A percentile compares a stretch with the other conserved stretches of the same genome.
phyloP scores from a whole-genome alignment of 2,888 invertebrate species.

The Amiota communis region DNA sequence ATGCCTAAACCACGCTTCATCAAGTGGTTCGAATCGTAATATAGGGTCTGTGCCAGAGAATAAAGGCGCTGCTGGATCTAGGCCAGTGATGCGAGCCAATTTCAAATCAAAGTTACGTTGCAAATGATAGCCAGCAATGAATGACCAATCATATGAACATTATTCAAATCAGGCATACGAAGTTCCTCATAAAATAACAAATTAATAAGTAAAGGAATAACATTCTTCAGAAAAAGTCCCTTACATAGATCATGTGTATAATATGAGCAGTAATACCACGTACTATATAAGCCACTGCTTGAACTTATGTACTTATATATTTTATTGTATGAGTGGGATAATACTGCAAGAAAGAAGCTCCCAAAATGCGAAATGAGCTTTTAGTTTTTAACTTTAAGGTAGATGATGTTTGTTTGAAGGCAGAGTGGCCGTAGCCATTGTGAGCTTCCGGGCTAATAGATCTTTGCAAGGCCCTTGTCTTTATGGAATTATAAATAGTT shows the following conservation, averaged over 20 bases:
- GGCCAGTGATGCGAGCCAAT: constrained; percentile 86
- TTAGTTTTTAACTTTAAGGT: too few relatives aligned
- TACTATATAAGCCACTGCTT: constrained; percentile 93
- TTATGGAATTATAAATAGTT: too few relatives aligned
- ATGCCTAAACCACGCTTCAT: constrained; percentile 87
- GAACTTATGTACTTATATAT: too few relatives aligned
- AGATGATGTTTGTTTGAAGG: too few relatives aligned
- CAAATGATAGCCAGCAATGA: constrained; percentile 86
- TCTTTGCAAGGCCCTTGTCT: too few relatives aligned
- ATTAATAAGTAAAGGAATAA: neutral
- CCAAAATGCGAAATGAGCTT: too few relatives aligned
- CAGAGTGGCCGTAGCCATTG: too few relatives aligned
- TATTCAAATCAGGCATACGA: constrained; percentile 76
- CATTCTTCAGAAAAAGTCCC: constrained; percentile 51
- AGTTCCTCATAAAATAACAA: constrained; percentile 75
- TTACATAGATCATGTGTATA: constrained; percentile 75
- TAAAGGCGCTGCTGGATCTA: constrained; percentile 95
- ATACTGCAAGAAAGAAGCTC: too few relatives aligned
- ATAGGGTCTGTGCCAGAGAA: constrained; percentile 86
- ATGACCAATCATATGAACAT: constrained; percentile 89
- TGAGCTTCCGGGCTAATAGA: too few relatives aligned
- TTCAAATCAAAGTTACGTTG: constrained; percentile 80
- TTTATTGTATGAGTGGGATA: too few relatives aligned
- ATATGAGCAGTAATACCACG: constrained; percentile 88
- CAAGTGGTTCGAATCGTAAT: constrained; percentile 86